Percentiles rank a stretch among this genome's conserved stretches.
Evolutionary conservation across 2,113 vertebrate genomes (phyloP).

Genomic region (Ceuthmochares aereus): DNA sequence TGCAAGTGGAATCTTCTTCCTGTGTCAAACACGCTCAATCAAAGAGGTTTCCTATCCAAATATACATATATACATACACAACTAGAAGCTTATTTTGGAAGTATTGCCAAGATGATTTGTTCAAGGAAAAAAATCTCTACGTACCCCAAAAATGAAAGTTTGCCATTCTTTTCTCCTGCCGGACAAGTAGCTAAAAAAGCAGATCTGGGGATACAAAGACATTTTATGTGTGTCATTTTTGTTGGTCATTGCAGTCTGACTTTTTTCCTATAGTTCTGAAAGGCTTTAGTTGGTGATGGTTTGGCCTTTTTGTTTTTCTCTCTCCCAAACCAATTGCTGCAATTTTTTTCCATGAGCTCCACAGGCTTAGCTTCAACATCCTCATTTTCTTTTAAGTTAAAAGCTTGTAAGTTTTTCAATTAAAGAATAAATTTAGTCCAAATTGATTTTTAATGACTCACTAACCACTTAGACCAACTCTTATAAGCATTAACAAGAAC

Average conservation of each 20-base stretch:
- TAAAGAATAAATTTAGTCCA: not conserved
- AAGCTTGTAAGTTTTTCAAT: not conserved
- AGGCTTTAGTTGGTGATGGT: not conserved
- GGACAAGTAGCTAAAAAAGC: fast-evolving
- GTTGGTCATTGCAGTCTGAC: not conserved
- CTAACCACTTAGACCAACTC: not conserved
- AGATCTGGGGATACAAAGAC: not conserved
- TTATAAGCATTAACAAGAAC: not conserved
- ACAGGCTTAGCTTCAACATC: not conserved
- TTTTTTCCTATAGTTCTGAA: not conserved
- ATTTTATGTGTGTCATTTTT: not conserved
- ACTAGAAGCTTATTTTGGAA: not conserved
- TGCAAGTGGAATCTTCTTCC: not conserved
- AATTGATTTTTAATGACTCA: not conserved
- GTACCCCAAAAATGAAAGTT: not conserved
- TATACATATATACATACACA: not conserved
- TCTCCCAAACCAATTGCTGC: not conserved
- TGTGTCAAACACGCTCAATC: not conserved
- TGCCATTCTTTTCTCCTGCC: not conserved
- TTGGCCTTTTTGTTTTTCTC: too few relatives aligned
- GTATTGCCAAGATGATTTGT: not conserved
- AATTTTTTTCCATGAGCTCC: not conserved
- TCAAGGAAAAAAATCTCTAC: not conserved
- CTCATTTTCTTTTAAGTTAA: not conserved
- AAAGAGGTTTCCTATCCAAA: not conserved